These are phyloP conservation scores for Gasterosteus nipponicus DNA, from an alignment of 2,113 vertebrate genomes.

Conservation along the genomic window DNA sequence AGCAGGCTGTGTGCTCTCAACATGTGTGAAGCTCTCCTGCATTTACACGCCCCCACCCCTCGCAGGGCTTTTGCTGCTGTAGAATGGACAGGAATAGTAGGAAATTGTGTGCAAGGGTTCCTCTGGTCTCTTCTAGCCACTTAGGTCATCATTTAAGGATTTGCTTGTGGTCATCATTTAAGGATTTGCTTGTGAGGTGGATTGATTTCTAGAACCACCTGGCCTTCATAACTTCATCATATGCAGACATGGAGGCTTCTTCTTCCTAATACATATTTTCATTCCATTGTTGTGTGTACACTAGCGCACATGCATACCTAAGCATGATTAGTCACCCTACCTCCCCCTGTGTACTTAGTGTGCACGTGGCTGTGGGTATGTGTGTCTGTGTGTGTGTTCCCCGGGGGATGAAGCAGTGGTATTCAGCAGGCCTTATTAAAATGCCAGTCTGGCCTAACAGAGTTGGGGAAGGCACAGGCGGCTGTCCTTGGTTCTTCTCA, in stretches of 20 bases:
- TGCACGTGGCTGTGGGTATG: constrained; percentile 44
- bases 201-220: constrained; percentile 64
- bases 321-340: constrained; percentile 39
- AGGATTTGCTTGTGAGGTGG: constrained; percentile 72
- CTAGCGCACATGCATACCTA: constrained; percentile 25
- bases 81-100: constrained; percentile 59
- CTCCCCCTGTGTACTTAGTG: constrained; percentile 51
- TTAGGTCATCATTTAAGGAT: constrained; percentile 76
- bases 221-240: constrained; percentile 41
- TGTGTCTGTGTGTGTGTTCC: constrained; percentile 44
- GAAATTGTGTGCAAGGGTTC: constrained; percentile 54
- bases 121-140: constrained; percentile 43
- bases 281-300: constrained; percentile 14
- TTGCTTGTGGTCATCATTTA: constrained; percentile 72
- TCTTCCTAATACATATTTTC: constrained; percentile 15
- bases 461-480: constrained; percentile 67
- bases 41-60: constrained; percentile 18
- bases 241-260: constrained; percentile 10
- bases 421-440: constrained; percentile 83
- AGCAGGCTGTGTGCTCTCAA: constrained; percentile 14
- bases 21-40: constrained; percentile 44
- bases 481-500: constrained; percentile 74
- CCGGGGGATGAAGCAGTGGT: constrained; percentile 79
- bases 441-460: constrained; percentile 80
- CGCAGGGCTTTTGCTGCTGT: constrained; percentile 8